These are phyloP conservation scores for Poecile montanus DNA, from an alignment of 2,797 vertebrate genomes.

Conservation along the genomic window DNA sequence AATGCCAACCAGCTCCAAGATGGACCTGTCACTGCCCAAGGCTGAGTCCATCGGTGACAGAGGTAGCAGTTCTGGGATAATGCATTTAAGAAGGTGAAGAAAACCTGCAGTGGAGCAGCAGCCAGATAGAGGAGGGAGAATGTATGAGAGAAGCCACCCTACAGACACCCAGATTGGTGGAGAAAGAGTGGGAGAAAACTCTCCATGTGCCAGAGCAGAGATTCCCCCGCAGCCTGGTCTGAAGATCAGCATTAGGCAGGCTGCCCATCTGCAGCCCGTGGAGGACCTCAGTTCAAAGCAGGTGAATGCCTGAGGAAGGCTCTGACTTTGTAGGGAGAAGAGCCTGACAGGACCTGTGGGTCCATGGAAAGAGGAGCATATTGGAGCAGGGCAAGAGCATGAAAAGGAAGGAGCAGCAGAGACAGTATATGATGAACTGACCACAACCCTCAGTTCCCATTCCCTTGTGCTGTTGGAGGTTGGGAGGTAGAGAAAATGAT, in stretches of 20 bases:
- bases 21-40: accelerated
- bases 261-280: neutral
- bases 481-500: accelerated
- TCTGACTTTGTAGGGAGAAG: neutral
- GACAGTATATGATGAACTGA: neutral
- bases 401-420: neutral
- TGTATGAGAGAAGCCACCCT: accelerated
- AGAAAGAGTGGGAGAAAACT: neutral
- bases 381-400: neutral
- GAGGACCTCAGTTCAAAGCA: neutral
- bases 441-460: neutral
- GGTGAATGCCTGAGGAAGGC: neutral
- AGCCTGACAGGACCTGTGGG: neutral
- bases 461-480: accelerated
- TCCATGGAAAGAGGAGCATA: no score
- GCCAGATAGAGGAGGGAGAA: neutral
- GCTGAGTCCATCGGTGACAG: accelerated
- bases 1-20: accelerated
- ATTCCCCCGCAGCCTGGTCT: neutral
- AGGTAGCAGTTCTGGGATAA: neutral
- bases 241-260: neutral
- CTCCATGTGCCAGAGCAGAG: neutral
- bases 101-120: neutral
- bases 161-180: neutral
- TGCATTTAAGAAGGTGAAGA: neutral